phyloP scores from a whole-genome alignment of 1,140 invertebrate species.

The Apis florea region DNA sequence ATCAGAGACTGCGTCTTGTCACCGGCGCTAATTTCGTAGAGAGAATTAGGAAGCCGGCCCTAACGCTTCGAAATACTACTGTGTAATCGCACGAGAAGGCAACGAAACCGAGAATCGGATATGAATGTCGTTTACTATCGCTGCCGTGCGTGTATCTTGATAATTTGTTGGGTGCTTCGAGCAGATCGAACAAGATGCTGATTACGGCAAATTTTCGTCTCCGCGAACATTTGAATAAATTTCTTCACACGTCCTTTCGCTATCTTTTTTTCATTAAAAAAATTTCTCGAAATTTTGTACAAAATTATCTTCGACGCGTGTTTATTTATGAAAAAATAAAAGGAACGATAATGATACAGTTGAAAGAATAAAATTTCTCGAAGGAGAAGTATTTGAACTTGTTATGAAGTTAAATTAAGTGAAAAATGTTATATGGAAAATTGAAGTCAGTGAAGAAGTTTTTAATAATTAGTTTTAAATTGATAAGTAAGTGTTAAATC shows the following conservation, averaged over 20 bases:
- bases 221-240: neutral
- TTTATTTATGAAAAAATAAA: too few relatives aligned
- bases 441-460: too few relatives aligned
- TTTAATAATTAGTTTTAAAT: too few relatives aligned
- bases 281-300: neutral
- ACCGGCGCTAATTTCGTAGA: constrained; percentile 28
- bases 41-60: constrained; percentile 35
- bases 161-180: constrained; percentile 25
- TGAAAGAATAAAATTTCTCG: too few relatives aligned
- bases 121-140: neutral
- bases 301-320: too few relatives aligned
- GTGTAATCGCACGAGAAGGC: constrained; percentile 10
- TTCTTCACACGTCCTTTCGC: neutral
- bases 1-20: constrained; percentile 40
- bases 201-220: neutral
- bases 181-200: neutral
- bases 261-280: neutral
- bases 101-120: neutral
- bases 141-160: constrained; percentile 1
- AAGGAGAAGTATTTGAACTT: too few relatives aligned
- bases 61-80: neutral
- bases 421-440: too few relatives aligned
- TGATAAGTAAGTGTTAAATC: too few relatives aligned
- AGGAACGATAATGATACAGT: too few relatives aligned
- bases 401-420: too few relatives aligned